Evolutionary conservation across 2,113 vertebrate species (phyloP).

Genomic region (Rhea pennata): DNA sequence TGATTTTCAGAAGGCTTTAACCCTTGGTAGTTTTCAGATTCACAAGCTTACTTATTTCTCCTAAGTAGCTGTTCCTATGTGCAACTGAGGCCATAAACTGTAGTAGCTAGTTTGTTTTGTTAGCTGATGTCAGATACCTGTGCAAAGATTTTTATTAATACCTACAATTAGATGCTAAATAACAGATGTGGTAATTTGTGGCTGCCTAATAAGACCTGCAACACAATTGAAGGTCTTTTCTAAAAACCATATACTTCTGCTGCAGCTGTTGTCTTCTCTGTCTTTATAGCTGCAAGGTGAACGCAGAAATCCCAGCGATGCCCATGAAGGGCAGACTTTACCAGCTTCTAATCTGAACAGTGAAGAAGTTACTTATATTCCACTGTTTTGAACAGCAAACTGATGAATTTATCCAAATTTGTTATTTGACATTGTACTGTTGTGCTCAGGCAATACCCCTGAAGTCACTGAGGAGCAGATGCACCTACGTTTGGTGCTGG

Average conservation of each 20-base stretch:
- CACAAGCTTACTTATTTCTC: not conserved
- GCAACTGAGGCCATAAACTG: not conserved
- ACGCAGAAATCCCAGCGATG: not conserved
- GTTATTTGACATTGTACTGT: not conserved
- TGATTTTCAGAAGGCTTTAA: slow-evolving; percentile 42
- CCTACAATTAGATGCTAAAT: not conserved
- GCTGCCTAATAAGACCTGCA: not conserved
- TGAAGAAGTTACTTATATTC: not conserved
- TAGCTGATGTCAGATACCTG: not conserved
- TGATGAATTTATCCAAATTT: not conserved
- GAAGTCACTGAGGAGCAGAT: not conserved
- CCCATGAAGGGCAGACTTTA: not conserved
- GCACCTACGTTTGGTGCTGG: not conserved
- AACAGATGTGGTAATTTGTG: not conserved
- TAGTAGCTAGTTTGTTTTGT: not conserved
- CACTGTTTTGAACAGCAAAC: not conserved
- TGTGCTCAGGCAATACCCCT: not conserved
- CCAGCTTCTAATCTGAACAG: not conserved
- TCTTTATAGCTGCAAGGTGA: not conserved
- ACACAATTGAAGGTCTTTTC: not conserved
- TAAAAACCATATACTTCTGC: not conserved
- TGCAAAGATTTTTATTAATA: not conserved
- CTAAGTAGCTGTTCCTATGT: not conserved
- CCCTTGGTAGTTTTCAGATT: not conserved
- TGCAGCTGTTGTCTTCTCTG: not conserved